Evolutionary conservation across 2,113 vertebrate species (phyloP).

Genomic region (Gymnobelideus leadbeateri): DNA sequence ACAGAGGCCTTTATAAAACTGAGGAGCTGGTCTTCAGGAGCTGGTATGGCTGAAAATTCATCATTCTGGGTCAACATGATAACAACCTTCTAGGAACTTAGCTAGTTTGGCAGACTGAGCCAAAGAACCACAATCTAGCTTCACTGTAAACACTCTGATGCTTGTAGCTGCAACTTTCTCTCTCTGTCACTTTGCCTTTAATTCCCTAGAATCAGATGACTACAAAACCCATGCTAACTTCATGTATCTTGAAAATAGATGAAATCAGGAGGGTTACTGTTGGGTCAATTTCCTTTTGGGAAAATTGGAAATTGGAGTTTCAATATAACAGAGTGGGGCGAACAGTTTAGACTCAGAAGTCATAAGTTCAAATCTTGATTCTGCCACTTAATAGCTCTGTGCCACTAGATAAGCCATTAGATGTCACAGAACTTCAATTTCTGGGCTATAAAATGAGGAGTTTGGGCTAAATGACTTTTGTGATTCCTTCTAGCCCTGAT

Average conservation of each 20-base stretch:
- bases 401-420: background rate
- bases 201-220: background rate
- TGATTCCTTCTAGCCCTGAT: background rate
- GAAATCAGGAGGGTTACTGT: background rate
- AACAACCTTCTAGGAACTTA: background rate
- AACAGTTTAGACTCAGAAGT: background rate
- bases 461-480: background rate
- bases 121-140: background rate
- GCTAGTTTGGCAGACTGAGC: background rate
- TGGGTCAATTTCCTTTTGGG: background rate
- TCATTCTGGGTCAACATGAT: background rate
- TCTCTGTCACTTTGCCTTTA: background rate
- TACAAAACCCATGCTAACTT: background rate
- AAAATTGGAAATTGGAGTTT: background rate
- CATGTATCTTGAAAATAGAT: background rate
- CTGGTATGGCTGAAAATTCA: background rate
- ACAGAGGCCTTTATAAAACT: background rate
- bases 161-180: background rate
- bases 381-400: background rate
- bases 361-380: background rate
- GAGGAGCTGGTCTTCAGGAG: background rate
- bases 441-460: background rate
- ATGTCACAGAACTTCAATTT: background rate
- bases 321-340: background rate
- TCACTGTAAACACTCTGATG: background rate